Base-by-base conservation (phyloP, 2,113 vertebrate genomes). In the Dissostichus mawsoni region DNA sequence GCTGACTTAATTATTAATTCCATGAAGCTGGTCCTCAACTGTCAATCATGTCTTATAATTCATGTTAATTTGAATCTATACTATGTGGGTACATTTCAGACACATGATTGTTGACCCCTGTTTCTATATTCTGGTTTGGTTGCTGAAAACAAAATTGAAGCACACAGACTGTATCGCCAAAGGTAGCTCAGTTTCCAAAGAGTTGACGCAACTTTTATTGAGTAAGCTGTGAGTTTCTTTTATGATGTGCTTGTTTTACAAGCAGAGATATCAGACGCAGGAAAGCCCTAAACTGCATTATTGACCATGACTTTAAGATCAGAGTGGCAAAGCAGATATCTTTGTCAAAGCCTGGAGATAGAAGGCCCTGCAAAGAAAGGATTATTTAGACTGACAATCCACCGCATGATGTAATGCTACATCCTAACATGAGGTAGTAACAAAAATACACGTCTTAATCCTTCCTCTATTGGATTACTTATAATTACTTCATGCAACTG, bases 231-330 rank as follows among this genome's bases (percentile, higher is more conserved):
- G 20, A 55, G 8, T 48, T 58, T 51, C 8, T 56, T 50, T 4
- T 45, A n/a, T 55, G 36, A 33, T 57, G 20, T 64, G 1, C 56
- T 63, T 71, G 25, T 50, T 18, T 69, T 45, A 10, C 20, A 64
- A 8, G 51, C 48, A 5, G 13, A 78, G 14, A 41, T 57, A 47
- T 20, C 17, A 48, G 33, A 55, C 2, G 0, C 8, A 12, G 13
- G 11, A 56, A 71, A 36, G 25, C 20, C 8, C 36, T 4, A 16
- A 45, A 48, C 41, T 36, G 50, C 51, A 65, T 72, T 51, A 41
- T 51, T 79, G 25, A 72, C 52, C 52, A 51, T 8, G 29, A 61
- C n/a, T 66, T 11, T 58, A 3, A n/a, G n/a, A 73, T 73, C 45
- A 52, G 10, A 50, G 18, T 25, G n/a, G 23, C 9, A 2, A 53